Evolutionary conservation across 2,113 vertebrate species (phyloP).

Genomic region (Zapus hudsonius): DNA sequence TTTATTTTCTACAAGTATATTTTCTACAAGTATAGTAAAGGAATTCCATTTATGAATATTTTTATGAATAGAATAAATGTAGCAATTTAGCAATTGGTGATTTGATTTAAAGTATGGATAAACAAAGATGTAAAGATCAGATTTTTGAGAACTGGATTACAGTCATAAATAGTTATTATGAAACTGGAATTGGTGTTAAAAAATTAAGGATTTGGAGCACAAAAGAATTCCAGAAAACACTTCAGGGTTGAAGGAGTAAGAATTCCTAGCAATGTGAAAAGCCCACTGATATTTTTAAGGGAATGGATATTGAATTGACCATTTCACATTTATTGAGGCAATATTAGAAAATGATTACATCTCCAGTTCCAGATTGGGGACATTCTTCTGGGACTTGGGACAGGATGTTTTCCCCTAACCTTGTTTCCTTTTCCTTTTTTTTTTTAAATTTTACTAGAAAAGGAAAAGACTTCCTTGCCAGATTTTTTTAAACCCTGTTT

Average conservation of each 20-base stretch:
- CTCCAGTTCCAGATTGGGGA: conserved; percentile 64
- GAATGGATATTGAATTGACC: conserved; percentile 49
- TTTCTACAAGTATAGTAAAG: conserved; percentile 73
- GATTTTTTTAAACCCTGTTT: conserved; percentile 69
- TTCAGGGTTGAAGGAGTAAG: background rate
- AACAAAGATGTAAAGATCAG: conserved; percentile 56
- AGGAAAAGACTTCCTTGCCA: conserved; percentile 81
- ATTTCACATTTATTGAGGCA: conserved; percentile 63
- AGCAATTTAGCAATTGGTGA: background rate
- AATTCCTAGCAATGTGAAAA: conserved; percentile 51
- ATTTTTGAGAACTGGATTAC: conserved; percentile 43
- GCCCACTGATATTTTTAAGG: conserved; percentile 44
- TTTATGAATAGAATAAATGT: conserved; percentile 69
- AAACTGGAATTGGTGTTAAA: conserved; percentile 64
- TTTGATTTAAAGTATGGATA: conserved; percentile 77
- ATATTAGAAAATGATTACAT: conserved; percentile 69
- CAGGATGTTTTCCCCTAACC: conserved; percentile 85
- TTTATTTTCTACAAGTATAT: too few relatives aligned
- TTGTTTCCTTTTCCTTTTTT: background rate
- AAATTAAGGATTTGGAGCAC: conserved; percentile 66
- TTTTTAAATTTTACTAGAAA: conserved; percentile 73
- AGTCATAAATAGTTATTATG: conserved; percentile 69
- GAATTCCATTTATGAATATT: conserved; percentile 76
- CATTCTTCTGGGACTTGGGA: conserved; percentile 76
- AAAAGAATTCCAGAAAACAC: conserved; percentile 58